phyloP scores from a whole-genome alignment of 1,140 invertebrate genomes.

The Tribolium madens region DNA sequence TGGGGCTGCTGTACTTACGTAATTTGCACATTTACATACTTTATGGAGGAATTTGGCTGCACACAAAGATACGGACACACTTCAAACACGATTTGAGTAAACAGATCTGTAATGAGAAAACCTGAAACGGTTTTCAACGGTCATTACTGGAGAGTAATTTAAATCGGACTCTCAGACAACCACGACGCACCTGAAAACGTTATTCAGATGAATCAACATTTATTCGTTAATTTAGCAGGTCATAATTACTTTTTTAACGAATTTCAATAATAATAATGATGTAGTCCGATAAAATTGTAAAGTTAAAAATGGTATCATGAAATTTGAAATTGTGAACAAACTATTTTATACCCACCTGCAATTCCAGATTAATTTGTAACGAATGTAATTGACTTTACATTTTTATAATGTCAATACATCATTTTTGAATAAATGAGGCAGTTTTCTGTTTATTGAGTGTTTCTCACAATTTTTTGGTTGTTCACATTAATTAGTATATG shows the following conservation, averaged over 20 bases:
- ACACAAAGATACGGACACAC: background rate
- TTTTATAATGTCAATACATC: too few species aligned
- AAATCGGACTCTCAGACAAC: background rate
- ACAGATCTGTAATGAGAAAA: background rate
- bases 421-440: too few species aligned
- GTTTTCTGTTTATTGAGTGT: too few species aligned
- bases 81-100: background rate
- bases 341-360: background rate
- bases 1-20: conserved; percentile 8
- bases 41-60: background rate
- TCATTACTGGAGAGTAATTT: background rate
- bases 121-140: conserved; percentile 1
- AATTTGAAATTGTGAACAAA: background rate
- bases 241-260: background rate
- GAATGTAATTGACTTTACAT: too few species aligned
- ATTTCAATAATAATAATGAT: too few species aligned
- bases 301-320: too few species aligned
- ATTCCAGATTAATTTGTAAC: background rate
- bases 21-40: conserved; percentile 13
- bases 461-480: too few species aligned
- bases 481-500: too few species aligned
- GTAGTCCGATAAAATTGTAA: too few species aligned
- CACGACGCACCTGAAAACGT: background rate
- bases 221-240: background rate
- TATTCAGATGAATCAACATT: background rate